Percentiles rank a stretch among this genome's conserved stretches.
These are phyloP conservation scores for Tapera naevia DNA, from an alignment of 2,797 vertebrate genomes.

Conservation along the genomic window DNA sequence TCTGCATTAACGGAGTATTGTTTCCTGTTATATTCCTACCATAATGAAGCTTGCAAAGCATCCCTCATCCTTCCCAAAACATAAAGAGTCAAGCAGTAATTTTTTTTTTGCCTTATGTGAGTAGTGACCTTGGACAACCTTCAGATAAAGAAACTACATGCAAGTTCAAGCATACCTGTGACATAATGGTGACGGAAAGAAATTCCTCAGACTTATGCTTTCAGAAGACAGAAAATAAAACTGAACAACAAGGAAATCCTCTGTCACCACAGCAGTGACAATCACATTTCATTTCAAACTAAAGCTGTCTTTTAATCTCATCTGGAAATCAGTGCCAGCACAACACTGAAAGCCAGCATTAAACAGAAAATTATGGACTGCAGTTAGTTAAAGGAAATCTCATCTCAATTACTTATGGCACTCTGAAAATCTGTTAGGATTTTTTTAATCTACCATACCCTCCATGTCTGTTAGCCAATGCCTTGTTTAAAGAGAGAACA, in stretches of 20 bases:
- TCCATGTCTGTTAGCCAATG: rapidly evolving
- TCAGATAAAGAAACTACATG: not conserved
- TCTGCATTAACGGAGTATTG: not conserved
- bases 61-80: not conserved
- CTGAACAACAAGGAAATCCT: not conserved
- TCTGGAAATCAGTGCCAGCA: not conserved
- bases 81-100: not conserved
- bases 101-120: not conserved
- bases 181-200: not conserved
- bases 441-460: not conserved
- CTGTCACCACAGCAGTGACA: not conserved
- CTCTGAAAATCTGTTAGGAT: not conserved
- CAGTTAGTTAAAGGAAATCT: not conserved
- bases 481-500: not conserved
- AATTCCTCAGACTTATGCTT: not conserved
- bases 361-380: not conserved
- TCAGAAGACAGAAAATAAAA: not conserved
- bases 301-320: not conserved
- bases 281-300: not conserved
- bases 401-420: not conserved
- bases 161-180: not conserved
- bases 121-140: not conserved
- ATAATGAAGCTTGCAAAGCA: not conserved
- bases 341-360: not conserved
- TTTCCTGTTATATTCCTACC: not conserved